Evolutionary conservation across 2,797 vertebrate species (phyloP), one percentile per base, ranked within the genome.

Genomic region (Knipowitschia caucasica): DNA sequence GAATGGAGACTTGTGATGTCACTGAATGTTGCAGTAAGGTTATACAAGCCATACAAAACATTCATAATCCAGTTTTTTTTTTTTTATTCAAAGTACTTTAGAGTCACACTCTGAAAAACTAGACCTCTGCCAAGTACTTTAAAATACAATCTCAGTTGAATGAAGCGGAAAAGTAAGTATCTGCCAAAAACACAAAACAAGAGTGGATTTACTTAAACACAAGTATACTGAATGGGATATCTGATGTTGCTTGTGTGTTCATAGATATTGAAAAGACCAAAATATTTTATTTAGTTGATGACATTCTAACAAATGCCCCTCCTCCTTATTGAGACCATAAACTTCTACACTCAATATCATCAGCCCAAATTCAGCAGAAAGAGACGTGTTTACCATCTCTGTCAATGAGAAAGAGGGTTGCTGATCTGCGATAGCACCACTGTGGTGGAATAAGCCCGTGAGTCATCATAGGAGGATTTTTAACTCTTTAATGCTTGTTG

Each of bases 381-480:
- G 52, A 49, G 69, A 52, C 62, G 51, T 62, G 82, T 88, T 81
- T 67, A 84, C 85, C 40, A 51, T 67, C 62, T 73, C 72, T 73
- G 70, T 69, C 76, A 74, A 53, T 43, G 38, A 50, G 54, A 9
- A 43, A 7, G 46, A 31, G 60, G 42, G 66, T 21, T 52, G 64
- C 49, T 63, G 53, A 84, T 85, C 81, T 87, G 85, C 85, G 84
- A 87, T 82, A 86, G 78, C 77, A 77, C 55, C 77, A 78, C 74
- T 59, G 50, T 58, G 75, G 78, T 83, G 73, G 77, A 72, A 82
- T 77, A 15, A 77, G 83, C 59, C 69, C 73, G 81, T 90, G 89
- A 91, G 86, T 91, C 89, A 91, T 89, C 87, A 73, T 75, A 80
- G 51, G 64, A 72, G 76, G 73, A 59, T 78, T 44, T 24, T 90